Evolutionary conservation across 2,113 vertebrate genomes (phyloP), one percentile per base, ranked within the genome.

Genomic region (Lepidothrix coronata): DNA sequence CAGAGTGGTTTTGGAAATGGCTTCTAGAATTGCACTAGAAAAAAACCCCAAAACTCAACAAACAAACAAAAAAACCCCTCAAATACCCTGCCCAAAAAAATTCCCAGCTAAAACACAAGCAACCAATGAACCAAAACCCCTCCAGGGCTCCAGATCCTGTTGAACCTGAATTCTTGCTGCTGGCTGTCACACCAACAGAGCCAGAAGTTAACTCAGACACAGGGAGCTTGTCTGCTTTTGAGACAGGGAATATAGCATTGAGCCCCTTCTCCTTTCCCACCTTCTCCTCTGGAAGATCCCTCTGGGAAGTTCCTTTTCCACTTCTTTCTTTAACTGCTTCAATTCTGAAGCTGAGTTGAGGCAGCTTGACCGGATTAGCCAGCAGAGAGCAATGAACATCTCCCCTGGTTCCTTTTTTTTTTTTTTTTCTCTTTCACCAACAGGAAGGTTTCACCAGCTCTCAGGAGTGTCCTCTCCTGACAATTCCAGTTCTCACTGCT

Each of bases 221-320:
- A 12, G 31, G 15, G 25, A 86, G 5, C 5, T 70, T 41, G 28
- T 25, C 65, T 5, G 5, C 33, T 61, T 79, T 75, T 23, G 59
- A 24, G 14, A 37, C 1, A 44, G 49, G 6, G 17, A 33, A 58
- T 49, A 31, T 0, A 35, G 12, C 51, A 58, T 25, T 12, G 6
- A 87, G 8, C 31, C 48, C 27, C 24, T 54, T 90, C 37, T 67
- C n/a, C 14, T 78, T 71, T 63, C 48, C 57, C 66, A n/a, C 20
- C 2, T 67, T 85, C 30, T 85, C 5, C 33, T 35, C 66, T 13
- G 6, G 14, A 54, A 59, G 12, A 55, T 24, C 48, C 14, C 58
- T 65, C 12, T 41, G 17, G 21, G 14, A 67, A 71, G 7, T 8
- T 86, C 8, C 30, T 82, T 82, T 51, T 5, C 19, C 11, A 15